These are phyloP conservation scores for Taeniopygia guttata DNA, from an alignment of 2,797 vertebrate species.

Conservation along the genomic window DNA sequence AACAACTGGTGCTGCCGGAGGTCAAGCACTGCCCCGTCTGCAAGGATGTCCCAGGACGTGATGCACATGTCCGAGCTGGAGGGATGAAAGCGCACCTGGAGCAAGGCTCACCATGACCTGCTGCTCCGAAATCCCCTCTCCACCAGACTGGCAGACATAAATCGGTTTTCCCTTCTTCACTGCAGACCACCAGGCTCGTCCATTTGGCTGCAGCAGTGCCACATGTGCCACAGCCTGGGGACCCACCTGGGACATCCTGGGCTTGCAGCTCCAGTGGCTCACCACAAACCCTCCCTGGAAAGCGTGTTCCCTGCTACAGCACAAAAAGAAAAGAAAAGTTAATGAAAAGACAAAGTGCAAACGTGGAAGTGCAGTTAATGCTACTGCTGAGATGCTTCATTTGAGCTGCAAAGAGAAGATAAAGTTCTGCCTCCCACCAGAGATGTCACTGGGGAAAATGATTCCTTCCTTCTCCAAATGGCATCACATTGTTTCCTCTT, in stretches of 20 bases:
- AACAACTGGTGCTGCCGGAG: not conserved
- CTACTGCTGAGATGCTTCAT: not conserved
- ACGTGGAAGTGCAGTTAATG: not conserved
- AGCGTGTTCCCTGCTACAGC: not conserved
- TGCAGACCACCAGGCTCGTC: not conserved
- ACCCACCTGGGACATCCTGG: not conserved
- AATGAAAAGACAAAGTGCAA: not conserved
- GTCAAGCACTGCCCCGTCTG: not conserved
- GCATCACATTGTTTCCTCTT: not conserved
- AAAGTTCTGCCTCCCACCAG: slow-evolving; percentile 37
- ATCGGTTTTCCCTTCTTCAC: not conserved
- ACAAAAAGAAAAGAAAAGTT: not conserved
- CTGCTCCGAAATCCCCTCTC: not conserved
- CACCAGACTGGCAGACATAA: not conserved
- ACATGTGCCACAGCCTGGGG: not conserved
- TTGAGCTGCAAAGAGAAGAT: slow-evolving; percentile 28
- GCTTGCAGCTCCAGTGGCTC: not conserved
- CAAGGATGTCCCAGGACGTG: accelerated
- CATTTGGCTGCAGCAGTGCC: accelerated
- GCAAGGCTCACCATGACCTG: not conserved
- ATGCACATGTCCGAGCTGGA: accelerated
- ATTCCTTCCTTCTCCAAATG: slow-evolving; percentile 26
- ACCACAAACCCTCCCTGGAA: not conserved
- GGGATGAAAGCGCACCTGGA: not conserved
- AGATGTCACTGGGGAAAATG: slow-evolving; percentile 1